Evolutionary conservation across 1,140 invertebrate species (phyloP).

Genomic region (Euborellia annulipes): DNA sequence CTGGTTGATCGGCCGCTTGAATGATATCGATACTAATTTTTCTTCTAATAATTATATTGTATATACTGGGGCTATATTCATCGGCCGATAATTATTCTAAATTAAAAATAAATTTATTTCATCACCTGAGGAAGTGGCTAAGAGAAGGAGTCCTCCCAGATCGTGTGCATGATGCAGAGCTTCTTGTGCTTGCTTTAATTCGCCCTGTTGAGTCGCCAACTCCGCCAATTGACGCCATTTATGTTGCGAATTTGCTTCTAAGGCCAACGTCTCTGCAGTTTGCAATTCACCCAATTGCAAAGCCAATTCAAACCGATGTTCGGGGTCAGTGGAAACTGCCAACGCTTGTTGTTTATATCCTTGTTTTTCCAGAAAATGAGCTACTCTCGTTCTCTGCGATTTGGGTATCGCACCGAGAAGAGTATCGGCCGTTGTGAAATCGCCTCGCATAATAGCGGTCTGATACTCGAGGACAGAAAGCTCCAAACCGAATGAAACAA

Average conservation of each 20-base stretch:
- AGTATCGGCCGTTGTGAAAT: constrained; percentile 92
- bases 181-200: constrained; percentile 76
- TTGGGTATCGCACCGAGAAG: constrained; percentile 89
- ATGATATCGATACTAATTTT: too few relatives aligned
- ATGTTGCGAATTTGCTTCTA: constrained; percentile 74
- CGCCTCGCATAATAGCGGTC: constrained; percentile 95
- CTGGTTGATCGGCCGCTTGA: too few relatives aligned
- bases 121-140: constrained; percentile 77
- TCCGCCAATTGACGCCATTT: constrained; percentile 94
- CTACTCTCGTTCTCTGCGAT: constrained; percentile 90
- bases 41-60: too few relatives aligned
- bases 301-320: constrained; percentile 94
- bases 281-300: constrained; percentile 75
- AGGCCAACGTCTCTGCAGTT: constrained; percentile 66
- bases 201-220: constrained; percentile 62
- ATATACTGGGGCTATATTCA: too few relatives aligned
- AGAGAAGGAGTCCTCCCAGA: constrained; percentile 76
- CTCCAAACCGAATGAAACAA: constrained; percentile 72
- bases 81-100: too few relatives aligned
- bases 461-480: constrained; percentile 96
- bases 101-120: too few relatives aligned
- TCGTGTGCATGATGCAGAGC: constrained; percentile 90
- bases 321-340: constrained; percentile 89
- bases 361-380: constrained; percentile 98
- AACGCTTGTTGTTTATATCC: constrained; percentile 96